Percentiles rank a stretch among this genome's conserved stretches.
Evolutionary conservation across 2,113 vertebrate species (phyloP).

Genomic region (Scartelaos histophorus): DNA sequence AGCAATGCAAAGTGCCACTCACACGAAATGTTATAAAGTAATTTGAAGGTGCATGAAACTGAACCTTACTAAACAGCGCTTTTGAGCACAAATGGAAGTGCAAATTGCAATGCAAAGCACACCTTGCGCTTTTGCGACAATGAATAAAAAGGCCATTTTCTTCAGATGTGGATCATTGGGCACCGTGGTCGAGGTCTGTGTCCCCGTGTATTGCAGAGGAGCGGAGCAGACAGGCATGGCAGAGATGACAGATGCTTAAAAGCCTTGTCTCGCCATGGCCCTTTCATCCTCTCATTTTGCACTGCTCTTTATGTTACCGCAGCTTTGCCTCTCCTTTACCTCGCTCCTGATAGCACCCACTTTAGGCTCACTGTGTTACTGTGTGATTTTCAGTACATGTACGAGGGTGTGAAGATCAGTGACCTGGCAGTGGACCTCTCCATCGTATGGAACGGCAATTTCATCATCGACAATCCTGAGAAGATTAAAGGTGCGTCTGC

Average conservation of each 20-base stretch:
- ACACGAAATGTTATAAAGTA: background rate
- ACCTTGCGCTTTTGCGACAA: constrained; percentile 45
- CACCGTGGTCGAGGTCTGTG: constrained; percentile 42
- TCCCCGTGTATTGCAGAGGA: constrained; percentile 53
- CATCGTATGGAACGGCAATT: constrained; percentile 96
- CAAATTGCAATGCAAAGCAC: constrained; percentile 40
- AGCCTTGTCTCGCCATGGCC: constrained; percentile 51
- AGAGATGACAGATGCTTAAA: constrained; percentile 74
- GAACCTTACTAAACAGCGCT: background rate
- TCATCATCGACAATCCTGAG: constrained; percentile 95
- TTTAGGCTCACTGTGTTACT: constrained; percentile 34
- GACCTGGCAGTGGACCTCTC: constrained; percentile 91
- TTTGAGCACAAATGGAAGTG: constrained; percentile 16
- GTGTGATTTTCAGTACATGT: constrained; percentile 84
- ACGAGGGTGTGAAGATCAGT: constrained; percentile 92
- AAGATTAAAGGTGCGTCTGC: constrained; percentile 87
- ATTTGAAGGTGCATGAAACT: background rate
- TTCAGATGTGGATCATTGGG: constrained; percentile 59
- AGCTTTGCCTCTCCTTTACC: constrained; percentile 22
- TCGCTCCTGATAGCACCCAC: constrained; percentile 24
- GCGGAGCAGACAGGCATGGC: constrained; percentile 61
- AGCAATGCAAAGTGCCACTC: background rate
- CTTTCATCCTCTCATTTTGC: constrained; percentile 60
- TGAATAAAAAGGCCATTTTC: constrained; percentile 67
- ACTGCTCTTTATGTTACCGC: constrained; percentile 28